Conservation (phyloP, 2,113 vertebrate genomes). For the Alethe castanea region DNA sequence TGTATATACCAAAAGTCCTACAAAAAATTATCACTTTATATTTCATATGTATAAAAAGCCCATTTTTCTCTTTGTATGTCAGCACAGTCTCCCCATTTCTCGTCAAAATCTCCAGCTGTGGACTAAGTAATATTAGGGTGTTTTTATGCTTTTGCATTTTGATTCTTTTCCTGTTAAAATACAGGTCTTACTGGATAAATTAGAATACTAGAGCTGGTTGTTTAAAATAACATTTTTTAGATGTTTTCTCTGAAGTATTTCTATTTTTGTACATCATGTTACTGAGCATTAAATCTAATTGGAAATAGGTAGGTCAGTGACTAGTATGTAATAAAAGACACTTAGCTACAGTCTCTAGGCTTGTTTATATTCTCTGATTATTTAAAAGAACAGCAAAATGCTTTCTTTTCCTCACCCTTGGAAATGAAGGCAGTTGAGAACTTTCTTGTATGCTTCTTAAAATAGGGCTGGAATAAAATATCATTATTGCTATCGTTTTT, state of each 20-base stretch:
- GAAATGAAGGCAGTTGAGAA: background rate
- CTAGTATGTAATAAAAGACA: background rate
- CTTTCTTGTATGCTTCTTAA: background rate
- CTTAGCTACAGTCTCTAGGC: background rate
- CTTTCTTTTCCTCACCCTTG: background rate
- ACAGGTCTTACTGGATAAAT: slow-evolving; percentile 18
- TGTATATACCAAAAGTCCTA: background rate
- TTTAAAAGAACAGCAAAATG: background rate
- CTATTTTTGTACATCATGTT: slow-evolving; percentile 21
- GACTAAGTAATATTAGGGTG: background rate
- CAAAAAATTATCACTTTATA: slow-evolving; percentile 20
- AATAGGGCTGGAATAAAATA: background rate
- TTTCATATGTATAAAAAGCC: slow-evolving; percentile 14
- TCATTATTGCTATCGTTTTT: background rate
- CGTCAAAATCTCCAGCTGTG: background rate
- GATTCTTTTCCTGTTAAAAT: background rate
- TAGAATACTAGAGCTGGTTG: background rate
- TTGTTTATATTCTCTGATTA: background rate
- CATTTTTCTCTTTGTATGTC: background rate
- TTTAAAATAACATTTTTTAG: background rate
- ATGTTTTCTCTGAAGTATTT: slow-evolving; percentile 16
- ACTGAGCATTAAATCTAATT: background rate
- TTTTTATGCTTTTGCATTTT: background rate
- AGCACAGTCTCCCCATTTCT: background rate
- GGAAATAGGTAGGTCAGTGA: background rate